phyloP scores from a whole-genome alignment of 2,888 invertebrate species.

The Idaea biselata region DNA sequence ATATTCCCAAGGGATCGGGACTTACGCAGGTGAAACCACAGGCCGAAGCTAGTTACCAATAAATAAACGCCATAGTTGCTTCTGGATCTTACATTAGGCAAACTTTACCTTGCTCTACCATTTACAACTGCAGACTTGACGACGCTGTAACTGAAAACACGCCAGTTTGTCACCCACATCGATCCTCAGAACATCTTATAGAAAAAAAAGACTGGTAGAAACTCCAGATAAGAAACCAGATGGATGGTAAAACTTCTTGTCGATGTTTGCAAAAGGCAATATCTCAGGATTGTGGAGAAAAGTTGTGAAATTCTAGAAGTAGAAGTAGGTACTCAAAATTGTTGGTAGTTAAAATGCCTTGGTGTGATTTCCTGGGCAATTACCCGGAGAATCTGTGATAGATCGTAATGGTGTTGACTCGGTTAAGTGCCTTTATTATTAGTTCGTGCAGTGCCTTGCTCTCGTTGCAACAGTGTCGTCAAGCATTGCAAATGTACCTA shows the following conservation, averaged over 20 bases:
- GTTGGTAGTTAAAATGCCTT: neutral
- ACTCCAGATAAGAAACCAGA: too few relatives aligned
- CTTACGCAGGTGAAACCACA: too few relatives aligned
- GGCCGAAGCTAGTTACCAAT: neutral
- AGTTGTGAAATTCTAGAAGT: neutral
- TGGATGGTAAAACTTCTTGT: too few relatives aligned
- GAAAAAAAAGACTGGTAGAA: neutral
- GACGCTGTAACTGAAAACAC: neutral
- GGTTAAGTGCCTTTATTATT: neutral
- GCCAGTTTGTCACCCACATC: neutral
- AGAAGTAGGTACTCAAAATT: neutral
- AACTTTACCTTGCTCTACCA: neutral
- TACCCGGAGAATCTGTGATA: neutral
- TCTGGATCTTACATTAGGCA: neutral
- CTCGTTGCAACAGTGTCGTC: neutral
- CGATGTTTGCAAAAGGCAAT: too few relatives aligned
- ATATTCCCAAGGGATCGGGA: too few relatives aligned
- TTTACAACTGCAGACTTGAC: neutral
- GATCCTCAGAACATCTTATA: neutral
- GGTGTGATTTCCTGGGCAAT: neutral
- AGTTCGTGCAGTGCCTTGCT: neutral
- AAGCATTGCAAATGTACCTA: neutral
- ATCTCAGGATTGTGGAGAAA: too few relatives aligned
- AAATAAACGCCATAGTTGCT: neutral
- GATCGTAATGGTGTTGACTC: neutral